A percentile compares a stretch with the other conserved stretches of the same genome.
Conservation (phyloP, 2,888 invertebrate species). For the Polydrusus cervinus region DNA sequence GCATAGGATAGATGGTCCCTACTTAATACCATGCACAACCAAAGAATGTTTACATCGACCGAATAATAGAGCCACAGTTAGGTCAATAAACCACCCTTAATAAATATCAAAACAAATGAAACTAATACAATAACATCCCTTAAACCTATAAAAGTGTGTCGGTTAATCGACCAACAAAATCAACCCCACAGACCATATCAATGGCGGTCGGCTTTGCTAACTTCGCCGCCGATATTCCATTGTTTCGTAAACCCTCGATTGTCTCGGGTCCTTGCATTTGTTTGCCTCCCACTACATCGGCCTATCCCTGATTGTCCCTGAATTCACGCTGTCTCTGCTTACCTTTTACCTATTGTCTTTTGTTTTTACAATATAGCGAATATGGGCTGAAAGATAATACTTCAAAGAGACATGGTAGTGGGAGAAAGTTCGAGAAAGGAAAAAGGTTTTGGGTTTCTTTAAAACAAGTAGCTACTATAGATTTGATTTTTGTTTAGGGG, state of each 20-base stretch:
- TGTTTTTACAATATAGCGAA: slow-evolving; percentile 20
- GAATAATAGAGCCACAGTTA: neutral
- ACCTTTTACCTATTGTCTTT: slow-evolving; percentile 28
- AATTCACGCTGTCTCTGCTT: slow-evolving; percentile 10
- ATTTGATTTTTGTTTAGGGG: no score
- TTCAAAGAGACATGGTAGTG: neutral
- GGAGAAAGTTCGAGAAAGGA: no score
- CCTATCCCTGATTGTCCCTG: slow-evolving; percentile 22
- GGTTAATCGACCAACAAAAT: slow-evolving; percentile 13
- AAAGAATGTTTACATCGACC: neutral
- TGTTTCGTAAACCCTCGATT: slow-evolving; percentile 17
- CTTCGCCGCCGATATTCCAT: slow-evolving; percentile 29
- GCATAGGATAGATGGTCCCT: no score
- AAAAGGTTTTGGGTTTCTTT: no score
- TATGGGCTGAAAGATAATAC: slow-evolving; percentile 19
- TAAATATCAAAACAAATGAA: neutral
- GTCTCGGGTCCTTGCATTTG: slow-evolving; percentile 24
- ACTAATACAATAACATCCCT: slow-evolving; percentile 16
- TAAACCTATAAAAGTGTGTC: neutral
- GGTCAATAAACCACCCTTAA: neutral
- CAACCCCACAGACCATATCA: slow-evolving; percentile 16
- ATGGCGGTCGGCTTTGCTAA: slow-evolving; percentile 13
- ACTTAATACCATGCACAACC: no score
- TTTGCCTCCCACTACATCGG: slow-evolving; percentile 18
- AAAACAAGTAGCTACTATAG: no score